A percentile compares a stretch with the other conserved stretches of the same genome.
These are phyloP conservation scores for Julus scandinavius DNA, from an alignment of 2,888 invertebrate genomes.

Conservation along the genomic window DNA sequence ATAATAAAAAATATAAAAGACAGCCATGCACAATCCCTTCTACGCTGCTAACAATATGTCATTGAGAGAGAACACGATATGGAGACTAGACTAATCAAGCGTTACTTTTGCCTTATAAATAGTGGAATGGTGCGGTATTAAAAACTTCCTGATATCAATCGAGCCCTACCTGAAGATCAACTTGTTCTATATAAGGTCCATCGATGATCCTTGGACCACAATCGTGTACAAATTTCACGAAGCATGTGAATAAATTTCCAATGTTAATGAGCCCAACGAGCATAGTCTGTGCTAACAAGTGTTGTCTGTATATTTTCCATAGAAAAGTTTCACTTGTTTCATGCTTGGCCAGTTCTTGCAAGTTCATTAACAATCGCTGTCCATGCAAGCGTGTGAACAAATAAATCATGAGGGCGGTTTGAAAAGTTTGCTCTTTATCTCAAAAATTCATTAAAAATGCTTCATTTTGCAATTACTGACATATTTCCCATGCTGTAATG, in stretches of 20 bases:
- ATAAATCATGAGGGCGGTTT: not conserved
- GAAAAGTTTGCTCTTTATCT: not conserved
- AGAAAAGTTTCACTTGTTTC: not conserved
- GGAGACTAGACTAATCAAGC: not conserved
- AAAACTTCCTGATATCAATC: too few species aligned
- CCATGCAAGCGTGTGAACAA: constrained; percentile 35
- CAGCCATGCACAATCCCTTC: not conserved
- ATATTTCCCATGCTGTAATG: not conserved
- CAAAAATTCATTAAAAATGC: not conserved
- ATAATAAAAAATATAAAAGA: not conserved
- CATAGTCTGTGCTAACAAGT: not conserved
- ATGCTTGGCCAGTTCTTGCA: not conserved
- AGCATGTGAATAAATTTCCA: not conserved
- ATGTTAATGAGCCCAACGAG: not conserved
- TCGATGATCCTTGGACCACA: too few species aligned
- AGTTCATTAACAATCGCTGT: constrained; percentile 28
- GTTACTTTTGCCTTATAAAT: not conserved
- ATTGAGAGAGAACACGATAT: too few species aligned
- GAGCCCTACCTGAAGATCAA: too few species aligned
- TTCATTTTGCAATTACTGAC: not conserved
- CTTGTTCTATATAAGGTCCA: too few species aligned
- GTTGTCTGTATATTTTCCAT: not conserved
- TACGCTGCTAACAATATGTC: not conserved
- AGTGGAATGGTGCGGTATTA: not conserved
- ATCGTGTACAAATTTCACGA: not conserved